A percentile compares a stretch with the other conserved stretches of the same genome.
Conservation (phyloP, 2,888 invertebrate species). For the Drosophila histrio region DNA sequence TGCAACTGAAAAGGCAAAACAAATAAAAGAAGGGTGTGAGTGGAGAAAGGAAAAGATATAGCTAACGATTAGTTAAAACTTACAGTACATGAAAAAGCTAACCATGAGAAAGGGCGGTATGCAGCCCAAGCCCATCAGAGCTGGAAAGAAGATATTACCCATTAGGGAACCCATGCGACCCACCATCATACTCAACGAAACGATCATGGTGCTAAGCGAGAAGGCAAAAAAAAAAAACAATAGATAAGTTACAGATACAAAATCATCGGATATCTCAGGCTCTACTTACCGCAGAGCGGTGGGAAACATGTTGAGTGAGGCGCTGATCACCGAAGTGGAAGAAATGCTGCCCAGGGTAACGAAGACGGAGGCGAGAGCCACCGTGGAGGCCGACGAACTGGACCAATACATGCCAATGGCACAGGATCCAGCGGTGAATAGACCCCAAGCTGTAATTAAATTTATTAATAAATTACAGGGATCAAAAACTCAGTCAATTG, state of each 20-base stretch:
- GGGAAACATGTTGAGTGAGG: conserved; percentile 80
- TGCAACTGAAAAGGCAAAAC: conserved; percentile 41
- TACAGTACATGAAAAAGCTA: conserved; percentile 87
- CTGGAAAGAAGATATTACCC: conserved; percentile 90
- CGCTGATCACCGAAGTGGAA: conserved; percentile 74
- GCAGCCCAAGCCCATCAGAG: conserved; percentile 88
- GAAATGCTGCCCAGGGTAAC: conserved; percentile 82
- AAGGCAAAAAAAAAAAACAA: neutral
- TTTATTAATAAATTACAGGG: neutral
- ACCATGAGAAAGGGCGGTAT: conserved; percentile 89
- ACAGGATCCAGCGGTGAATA: conserved; percentile 84
- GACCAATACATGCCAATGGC: conserved; percentile 86
- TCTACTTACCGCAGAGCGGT: conserved; percentile 77
- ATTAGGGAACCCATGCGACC: conserved; percentile 89
- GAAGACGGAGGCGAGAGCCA: conserved; percentile 86
- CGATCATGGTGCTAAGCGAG: conserved; percentile 88
- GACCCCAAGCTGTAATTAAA: conserved; percentile 77
- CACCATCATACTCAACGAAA: conserved; percentile 89
- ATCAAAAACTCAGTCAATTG: no score
- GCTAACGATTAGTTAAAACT: conserved; percentile 52
- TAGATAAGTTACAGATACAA: neutral
- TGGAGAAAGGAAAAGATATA: neutral
- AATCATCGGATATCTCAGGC: neutral
- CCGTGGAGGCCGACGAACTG: conserved; percentile 84
- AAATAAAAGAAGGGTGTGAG: neutral